Base-by-base conservation (phyloP, 2,797 vertebrate genomes). In the Morus bassanus region DNA sequence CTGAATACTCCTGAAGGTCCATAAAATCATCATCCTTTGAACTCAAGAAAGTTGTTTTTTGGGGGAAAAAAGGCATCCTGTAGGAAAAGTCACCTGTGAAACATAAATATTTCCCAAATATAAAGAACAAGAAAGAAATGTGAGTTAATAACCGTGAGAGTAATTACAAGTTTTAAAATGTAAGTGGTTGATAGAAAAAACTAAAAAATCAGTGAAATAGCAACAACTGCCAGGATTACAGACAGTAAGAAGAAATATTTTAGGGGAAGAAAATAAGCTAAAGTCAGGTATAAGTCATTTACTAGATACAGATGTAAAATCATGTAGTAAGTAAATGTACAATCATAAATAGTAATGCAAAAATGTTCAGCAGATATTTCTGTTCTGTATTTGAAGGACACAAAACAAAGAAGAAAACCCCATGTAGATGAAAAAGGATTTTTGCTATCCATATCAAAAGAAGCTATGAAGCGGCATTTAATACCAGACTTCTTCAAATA, bases 51-150 rank as follows among this genome's bases (percentile, higher is more conserved):
- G 22, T 23, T 65, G 6, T 0, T 10, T 48, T 69, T 45, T 16
- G 5, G 0, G 1, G 7, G 1, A 46, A 73, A 74, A 39, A 67
- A 69, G 3, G 3, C 8, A 50, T 50, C 18, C 35, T 48, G 11
- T 25, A 68, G 25, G 63, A 61, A 75, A 77, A 89, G 45, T 0
- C 11, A 85, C 14, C 6, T 10, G 9, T 67, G 60, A 77, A 93
- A 48, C 30, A 68, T 17, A 92, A 91, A 13, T 3, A 22, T 54
- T 89, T 82, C 59, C 10, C 8, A 45, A 41, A 54, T 25, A 7
- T 24, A 41, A 91, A 64, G n/a, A 93, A 19, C 10, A 60, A 14
- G 51, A 54, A 73, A 75, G 27, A 91, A 85, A 18, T 46, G 6
- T 5, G 6, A 75, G 4, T 23, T 60, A 41, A 53, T 45, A 78